Conservation (phyloP, 2,888 invertebrate genomes). For the Lasioglossum malachurum region DNA sequence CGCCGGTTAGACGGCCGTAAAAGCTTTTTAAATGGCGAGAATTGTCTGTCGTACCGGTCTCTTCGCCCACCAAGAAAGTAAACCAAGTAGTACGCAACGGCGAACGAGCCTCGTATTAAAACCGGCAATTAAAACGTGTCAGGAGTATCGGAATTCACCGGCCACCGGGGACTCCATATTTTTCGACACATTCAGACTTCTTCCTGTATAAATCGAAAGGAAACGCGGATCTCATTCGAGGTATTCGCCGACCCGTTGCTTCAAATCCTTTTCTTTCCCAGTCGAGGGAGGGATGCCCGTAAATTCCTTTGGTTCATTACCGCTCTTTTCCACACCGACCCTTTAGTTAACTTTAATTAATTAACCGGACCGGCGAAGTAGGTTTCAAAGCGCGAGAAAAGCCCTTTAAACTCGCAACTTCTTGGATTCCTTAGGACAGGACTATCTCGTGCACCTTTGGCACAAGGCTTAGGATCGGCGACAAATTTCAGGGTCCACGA, state of each 20-base stretch:
- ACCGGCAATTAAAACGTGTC: constrained; percentile 73
- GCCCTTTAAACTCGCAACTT: constrained; percentile 9
- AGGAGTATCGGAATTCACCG: constrained; percentile 69
- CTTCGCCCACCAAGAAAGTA: constrained; percentile 14
- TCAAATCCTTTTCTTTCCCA: constrained; percentile 38
- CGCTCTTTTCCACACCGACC: not conserved
- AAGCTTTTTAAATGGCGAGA: constrained; percentile 44
- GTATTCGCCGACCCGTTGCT: constrained; percentile 29
- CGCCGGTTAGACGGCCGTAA: not conserved
- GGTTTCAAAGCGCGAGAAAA: constrained; percentile 12
- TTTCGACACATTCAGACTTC: constrained; percentile 25
- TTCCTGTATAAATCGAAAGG: constrained; percentile 30
- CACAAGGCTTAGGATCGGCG: not conserved
- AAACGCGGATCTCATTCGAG: constrained; percentile 12
- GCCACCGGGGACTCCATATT: constrained; percentile 33
- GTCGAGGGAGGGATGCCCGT: constrained; percentile 16
- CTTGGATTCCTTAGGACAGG: not conserved
- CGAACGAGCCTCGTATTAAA: constrained; percentile 61
- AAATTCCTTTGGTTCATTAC: constrained; percentile 49
- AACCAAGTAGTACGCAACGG: constrained; percentile 23
- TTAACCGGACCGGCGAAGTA: constrained; percentile 25
- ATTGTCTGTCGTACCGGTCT: constrained; percentile 42
- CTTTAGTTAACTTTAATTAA: constrained; percentile 47
- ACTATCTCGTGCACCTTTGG: not conserved
- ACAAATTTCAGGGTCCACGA: not conserved